Conservation (phyloP, 2,888 invertebrate genomes). For the Euplagia quadripunctaria region DNA sequence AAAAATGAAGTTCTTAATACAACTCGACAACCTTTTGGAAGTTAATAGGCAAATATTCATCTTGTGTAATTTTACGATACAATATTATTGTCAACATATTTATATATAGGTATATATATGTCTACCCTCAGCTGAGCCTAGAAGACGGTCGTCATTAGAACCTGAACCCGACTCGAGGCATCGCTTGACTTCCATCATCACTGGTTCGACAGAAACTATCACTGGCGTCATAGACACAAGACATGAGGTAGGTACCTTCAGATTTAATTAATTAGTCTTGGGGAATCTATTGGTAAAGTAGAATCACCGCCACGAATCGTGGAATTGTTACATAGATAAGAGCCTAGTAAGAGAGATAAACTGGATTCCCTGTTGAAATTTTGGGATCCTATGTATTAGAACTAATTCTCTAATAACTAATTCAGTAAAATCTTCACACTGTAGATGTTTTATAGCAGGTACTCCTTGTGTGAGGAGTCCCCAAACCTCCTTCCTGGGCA, state of each 20-base stretch:
- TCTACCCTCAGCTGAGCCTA: conserved; percentile 63
- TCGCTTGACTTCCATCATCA: conserved; percentile 86
- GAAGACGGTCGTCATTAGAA: conserved; percentile 79
- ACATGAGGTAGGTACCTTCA: conserved; percentile 73
- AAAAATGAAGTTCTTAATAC: no score
- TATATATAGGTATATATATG: background rate
- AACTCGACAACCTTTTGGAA: no score
- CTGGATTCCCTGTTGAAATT: background rate
- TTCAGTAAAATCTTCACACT: background rate
- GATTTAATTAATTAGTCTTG: background rate
- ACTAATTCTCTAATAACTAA: background rate
- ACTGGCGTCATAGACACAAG: conserved; percentile 91
- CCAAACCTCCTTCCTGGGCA: background rate
- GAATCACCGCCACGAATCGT: background rate
- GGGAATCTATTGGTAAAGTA: background rate
- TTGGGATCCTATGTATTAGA: background rate
- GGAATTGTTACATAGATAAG: background rate
- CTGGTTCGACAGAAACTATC: conserved; percentile 91
- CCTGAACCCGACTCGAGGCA: conserved; percentile 82
- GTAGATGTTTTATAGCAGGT: background rate
- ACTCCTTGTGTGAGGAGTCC: background rate
- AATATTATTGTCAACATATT: background rate
- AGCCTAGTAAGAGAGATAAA: background rate
- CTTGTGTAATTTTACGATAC: background rate
- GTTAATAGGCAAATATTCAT: background rate